A percentile compares a stretch with the other conserved stretches of the same genome.
phyloP scores from a whole-genome alignment of 2,797 vertebrate genomes.

The Notoglanidium macrostoma region DNA sequence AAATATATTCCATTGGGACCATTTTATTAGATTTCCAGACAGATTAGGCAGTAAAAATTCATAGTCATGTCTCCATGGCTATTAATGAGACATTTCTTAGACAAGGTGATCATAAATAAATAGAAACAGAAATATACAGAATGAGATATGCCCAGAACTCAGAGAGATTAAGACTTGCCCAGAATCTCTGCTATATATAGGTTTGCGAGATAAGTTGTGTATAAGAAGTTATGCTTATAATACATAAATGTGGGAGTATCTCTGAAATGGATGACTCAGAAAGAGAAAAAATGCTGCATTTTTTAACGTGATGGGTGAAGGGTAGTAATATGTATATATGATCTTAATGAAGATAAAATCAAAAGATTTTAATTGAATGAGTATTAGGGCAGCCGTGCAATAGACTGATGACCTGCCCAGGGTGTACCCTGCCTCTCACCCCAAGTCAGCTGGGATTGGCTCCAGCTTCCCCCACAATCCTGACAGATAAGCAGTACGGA shows the following conservation, averaged over 20 bases:
- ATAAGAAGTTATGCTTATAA: neutral
- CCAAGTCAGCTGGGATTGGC: too few relatives aligned
- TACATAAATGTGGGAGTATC: neutral
- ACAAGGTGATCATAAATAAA: slow-evolving; percentile 3
- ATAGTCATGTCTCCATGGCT: neutral
- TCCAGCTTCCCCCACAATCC: too few relatives aligned
- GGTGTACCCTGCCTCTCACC: too few relatives aligned
- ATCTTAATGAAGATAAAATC: slow-evolving; percentile 39
- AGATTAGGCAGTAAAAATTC: neutral
- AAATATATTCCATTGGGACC: neutral
- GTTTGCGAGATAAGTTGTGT: neutral
- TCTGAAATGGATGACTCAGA: neutral
- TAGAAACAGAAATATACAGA: neutral
- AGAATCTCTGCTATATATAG: neutral
- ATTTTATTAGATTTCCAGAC: slow-evolving; percentile 15
- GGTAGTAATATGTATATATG: neutral
- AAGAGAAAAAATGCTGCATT: neutral
- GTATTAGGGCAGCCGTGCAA: neutral
- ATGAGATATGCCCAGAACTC: neutral
- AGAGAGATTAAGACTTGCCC: neutral
- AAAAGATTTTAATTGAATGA: slow-evolving; percentile 27
- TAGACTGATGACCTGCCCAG: too few relatives aligned
- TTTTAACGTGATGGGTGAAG: neutral
- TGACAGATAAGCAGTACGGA: too few relatives aligned
- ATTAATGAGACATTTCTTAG: neutral